These are phyloP conservation scores for Psephotus haematonotus DNA, from an alignment of 2,113 vertebrate species.

Conservation along the genomic window DNA sequence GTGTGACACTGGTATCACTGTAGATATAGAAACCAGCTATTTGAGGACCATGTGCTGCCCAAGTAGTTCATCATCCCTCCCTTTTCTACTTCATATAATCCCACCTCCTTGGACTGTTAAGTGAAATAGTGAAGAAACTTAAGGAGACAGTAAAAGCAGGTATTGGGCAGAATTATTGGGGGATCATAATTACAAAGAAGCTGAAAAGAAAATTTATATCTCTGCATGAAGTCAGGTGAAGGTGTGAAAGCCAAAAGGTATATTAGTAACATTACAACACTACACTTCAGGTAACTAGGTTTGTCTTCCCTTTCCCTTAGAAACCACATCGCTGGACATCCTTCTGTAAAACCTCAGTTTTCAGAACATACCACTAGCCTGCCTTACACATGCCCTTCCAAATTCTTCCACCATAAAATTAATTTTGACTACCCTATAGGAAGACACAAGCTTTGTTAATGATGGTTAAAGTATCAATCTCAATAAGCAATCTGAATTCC, in stretches of 20 bases:
- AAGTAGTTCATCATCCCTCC: not conserved
- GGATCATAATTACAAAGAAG: not conserved
- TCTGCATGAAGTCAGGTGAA: not conserved
- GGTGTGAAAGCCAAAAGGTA: not conserved
- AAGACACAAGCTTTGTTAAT: not conserved
- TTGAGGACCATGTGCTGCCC: not conserved
- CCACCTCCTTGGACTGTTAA: not conserved
- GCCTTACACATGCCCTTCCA: not conserved
- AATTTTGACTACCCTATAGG: not conserved
- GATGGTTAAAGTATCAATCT: not conserved
- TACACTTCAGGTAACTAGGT: not conserved
- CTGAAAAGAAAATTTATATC: not conserved
- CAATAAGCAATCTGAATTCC: not conserved
- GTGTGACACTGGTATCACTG: not conserved
- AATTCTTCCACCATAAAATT: not conserved
- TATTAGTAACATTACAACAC: not conserved
- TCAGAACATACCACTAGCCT: not conserved
- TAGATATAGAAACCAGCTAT: not conserved
- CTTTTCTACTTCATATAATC: not conserved
- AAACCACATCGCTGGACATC: not conserved
- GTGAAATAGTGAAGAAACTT: not conserved
- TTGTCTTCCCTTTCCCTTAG: not conserved
- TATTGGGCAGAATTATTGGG: not conserved
- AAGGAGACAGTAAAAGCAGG: not conserved
- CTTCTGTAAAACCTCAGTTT: not conserved